Conservation (phyloP, 2,797 vertebrate genomes). For the Otolemur crassicaudatus region DNA sequence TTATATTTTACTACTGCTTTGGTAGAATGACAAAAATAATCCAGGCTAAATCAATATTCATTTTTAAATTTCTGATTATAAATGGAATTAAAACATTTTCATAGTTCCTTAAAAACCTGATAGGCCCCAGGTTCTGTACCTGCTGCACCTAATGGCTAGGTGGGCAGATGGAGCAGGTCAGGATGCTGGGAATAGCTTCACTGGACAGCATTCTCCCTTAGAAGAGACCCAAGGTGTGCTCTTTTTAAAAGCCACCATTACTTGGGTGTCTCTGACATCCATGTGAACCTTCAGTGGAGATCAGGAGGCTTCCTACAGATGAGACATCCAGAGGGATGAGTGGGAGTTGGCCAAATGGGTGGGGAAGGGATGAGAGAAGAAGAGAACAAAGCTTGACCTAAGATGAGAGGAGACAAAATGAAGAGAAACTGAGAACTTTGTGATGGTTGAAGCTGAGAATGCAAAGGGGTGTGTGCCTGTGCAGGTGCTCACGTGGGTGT, state of each 20-base stretch:
- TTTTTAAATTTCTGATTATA: not conserved
- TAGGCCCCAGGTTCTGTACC: not conserved
- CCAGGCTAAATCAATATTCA: not conserved
- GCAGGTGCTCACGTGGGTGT: not conserved
- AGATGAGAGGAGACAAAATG: not conserved
- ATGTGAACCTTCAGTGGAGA: not conserved
- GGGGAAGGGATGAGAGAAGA: not conserved
- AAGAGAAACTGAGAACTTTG: not conserved
- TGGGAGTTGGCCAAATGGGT: not conserved
- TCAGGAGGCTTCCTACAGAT: not conserved
- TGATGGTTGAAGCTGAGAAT: not conserved
- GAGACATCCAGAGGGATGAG: not conserved
- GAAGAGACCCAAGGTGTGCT: not conserved
- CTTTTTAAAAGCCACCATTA: not conserved
- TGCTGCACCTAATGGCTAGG: not conserved
- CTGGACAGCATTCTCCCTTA: not conserved
- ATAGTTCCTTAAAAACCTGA: not conserved
- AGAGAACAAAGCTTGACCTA: not conserved
- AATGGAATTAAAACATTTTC: not conserved
- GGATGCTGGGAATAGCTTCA: no score
- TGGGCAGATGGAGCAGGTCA: not conserved
- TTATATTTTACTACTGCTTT: not conserved
- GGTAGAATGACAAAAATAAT: not conserved
- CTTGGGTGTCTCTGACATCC: not conserved
- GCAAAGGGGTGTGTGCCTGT: not conserved